Base-by-base conservation (phyloP, 2,888 invertebrate genomes). In the Anodontia alba region DNA sequence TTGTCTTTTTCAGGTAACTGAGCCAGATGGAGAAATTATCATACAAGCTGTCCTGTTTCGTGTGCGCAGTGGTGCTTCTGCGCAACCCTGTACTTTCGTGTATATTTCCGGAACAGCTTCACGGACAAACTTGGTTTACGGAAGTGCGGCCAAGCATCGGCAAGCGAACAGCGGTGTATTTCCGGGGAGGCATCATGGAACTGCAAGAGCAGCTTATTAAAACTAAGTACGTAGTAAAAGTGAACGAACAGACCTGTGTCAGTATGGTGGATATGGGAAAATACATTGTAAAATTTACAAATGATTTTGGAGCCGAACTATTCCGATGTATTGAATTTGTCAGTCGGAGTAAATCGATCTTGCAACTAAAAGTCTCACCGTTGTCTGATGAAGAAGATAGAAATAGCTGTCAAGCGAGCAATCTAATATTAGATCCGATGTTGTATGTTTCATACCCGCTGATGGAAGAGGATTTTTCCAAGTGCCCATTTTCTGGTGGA, bases 401-500 rank as follows among this genome's bases (percentile, higher is more conserved):
- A 0, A 76, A 66, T 23, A 67, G 89, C 8, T 92, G 92, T 73
- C 83, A 87, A 12, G 87, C 87, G 12, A 62, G 29, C 2, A 71
- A 78, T 69, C 76, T 90, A 26, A 68, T 23, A 10, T 73, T 88
- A 57, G 90, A 92, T 49, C 88, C 90, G 5, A 91, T 91, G 91
- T 86, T 89, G 17, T 80, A 91, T 38, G 88, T 92, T 8, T 87
- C 89, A 15, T 89, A 83, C 62, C 69, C 78, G 26, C 74, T 75
- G 5, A 72, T 89, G 38, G 62, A 76, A 23, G 57, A 80, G 15
- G 90, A 90, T 17, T 90, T 88, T 75, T 73, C 83, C 8, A 80
- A 86, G 1, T 92, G 92, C 73, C 90, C 92, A 17, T 87, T 93
- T 51, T 78, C 83, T 23, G 92, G 92, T 3, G 93, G 93, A 15